Conservation (phyloP, 2,797 vertebrate genomes). For the Loris lydekkerianus region DNA sequence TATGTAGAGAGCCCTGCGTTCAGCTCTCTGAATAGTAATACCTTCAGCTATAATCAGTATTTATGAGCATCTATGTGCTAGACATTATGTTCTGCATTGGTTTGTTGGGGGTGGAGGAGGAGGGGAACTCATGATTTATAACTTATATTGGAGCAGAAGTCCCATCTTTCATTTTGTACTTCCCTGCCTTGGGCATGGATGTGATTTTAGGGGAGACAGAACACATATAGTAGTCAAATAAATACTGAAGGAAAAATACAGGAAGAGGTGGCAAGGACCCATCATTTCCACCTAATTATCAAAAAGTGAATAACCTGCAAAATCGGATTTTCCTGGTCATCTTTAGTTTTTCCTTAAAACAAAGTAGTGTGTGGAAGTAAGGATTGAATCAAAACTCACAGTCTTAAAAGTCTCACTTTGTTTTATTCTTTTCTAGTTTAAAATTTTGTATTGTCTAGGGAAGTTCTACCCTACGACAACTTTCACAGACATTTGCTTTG, state of each 20-base stretch:
- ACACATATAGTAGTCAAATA: neutral
- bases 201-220: neutral
- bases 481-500: conserved; percentile 16
- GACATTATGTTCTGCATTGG: neutral
- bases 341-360: conserved; percentile 30
- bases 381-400: neutral
- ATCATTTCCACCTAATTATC: neutral
- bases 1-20: neutral
- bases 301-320: conserved; percentile 22
- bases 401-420: neutral
- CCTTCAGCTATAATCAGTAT: neutral
- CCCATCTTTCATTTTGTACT: neutral
- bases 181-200: neutral
- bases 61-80: neutral
- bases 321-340: neutral
- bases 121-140: neutral
- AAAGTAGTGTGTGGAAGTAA: conserved; percentile 5
- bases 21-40: neutral
- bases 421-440: conserved; percentile 26
- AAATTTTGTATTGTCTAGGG: neutral
- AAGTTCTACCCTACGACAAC: conserved; percentile 4
- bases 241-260: conserved; percentile 24
- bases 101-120: neutral
- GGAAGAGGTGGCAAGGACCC: neutral
- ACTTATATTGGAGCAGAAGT: neutral